phyloP scores from a whole-genome alignment of 1,140 invertebrate genomes.

The Anoplophora glabripennis region DNA sequence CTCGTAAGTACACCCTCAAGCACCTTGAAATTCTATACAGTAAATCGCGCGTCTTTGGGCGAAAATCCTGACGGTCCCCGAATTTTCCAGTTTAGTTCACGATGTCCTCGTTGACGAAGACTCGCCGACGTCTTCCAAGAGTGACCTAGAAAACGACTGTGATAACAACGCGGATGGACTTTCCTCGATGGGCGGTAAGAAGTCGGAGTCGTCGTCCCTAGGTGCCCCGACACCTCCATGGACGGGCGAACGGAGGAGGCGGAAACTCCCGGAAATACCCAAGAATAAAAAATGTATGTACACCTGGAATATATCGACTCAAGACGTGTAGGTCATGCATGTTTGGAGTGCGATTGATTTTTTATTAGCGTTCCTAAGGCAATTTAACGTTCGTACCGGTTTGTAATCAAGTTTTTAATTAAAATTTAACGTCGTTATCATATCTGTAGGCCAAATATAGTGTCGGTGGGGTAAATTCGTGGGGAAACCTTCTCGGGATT shows the following conservation, averaged over 20 bases:
- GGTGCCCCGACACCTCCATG: slow-evolving; percentile 32
- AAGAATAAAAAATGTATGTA: slow-evolving; percentile 80
- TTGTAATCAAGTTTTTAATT: too few relatives aligned
- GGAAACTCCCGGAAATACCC: slow-evolving; percentile 83
- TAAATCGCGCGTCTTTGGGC: neutral
- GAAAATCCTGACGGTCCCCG: neutral
- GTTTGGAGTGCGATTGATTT: neutral
- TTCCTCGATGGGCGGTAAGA: slow-evolving; percentile 19
- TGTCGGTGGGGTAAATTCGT: neutral
- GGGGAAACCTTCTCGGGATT: too few relatives aligned
- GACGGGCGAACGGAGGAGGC: slow-evolving; percentile 63
- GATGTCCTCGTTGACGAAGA: slow-evolving; percentile 74
- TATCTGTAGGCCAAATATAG: too few relatives aligned
- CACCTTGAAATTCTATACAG: neutral
- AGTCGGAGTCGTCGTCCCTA: slow-evolving; percentile 25
- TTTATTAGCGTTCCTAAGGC: too few relatives aligned
- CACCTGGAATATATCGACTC: neutral
- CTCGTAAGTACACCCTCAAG: slow-evolving; percentile 57
- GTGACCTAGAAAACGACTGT: slow-evolving; percentile 54
- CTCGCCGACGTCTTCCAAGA: slow-evolving; percentile 71
- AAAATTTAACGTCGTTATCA: too few relatives aligned
- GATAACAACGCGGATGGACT: slow-evolving; percentile 38
- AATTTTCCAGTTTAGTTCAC: slow-evolving; percentile 64
- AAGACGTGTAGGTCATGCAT: neutral
- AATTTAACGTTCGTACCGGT: too few relatives aligned